Conservation (phyloP, 2,797 vertebrate genomes). For the Sebastes variabilis region DNA sequence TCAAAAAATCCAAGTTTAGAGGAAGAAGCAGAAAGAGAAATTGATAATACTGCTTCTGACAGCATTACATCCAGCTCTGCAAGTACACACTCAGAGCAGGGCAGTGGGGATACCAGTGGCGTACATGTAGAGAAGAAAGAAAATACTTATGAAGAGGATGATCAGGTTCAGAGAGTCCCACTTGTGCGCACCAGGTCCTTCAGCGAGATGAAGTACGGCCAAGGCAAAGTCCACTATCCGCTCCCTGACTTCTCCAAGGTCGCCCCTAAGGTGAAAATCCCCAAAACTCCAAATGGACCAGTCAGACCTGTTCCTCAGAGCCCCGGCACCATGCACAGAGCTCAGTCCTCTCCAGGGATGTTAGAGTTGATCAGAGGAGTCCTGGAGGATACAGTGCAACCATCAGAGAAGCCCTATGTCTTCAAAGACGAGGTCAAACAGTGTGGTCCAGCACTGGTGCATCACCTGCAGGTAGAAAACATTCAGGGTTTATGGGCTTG, state of each 20-base stretch:
- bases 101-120: not conserved
- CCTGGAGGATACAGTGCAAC: slow-evolving; percentile 78
- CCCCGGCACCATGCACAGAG: slow-evolving; percentile 58
- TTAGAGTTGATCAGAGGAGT: slow-evolving; percentile 79
- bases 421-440: slow-evolving; percentile 65
- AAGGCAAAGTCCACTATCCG: slow-evolving; percentile 81
- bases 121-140: not conserved
- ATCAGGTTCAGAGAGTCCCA: slow-evolving; percentile 23
- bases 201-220: slow-evolving; percentile 78
- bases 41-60: slow-evolving; percentile 5
- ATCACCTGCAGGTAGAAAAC: slow-evolving; percentile 77
- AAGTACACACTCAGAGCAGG: slow-evolving; percentile 19
- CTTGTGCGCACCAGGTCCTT: slow-evolving; percentile 73
- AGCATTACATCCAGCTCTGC: slow-evolving; percentile 15
- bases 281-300: slow-evolving; percentile 66
- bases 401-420: slow-evolving; percentile 55
- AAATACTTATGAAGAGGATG: not conserved
- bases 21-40: slow-evolving; percentile 7
- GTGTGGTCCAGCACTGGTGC: slow-evolving; percentile 56
- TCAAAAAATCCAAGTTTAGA: slow-evolving; percentile 18
- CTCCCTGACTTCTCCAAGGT: slow-evolving; percentile 84
- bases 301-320: slow-evolving; percentile 54
- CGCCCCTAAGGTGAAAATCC: slow-evolving; percentile 83
- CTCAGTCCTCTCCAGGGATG: slow-evolving; percentile 76
- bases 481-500: not conserved